phyloP scores from a whole-genome alignment of 1,140 invertebrate genomes.

The Ruditapes philippinarum region DNA sequence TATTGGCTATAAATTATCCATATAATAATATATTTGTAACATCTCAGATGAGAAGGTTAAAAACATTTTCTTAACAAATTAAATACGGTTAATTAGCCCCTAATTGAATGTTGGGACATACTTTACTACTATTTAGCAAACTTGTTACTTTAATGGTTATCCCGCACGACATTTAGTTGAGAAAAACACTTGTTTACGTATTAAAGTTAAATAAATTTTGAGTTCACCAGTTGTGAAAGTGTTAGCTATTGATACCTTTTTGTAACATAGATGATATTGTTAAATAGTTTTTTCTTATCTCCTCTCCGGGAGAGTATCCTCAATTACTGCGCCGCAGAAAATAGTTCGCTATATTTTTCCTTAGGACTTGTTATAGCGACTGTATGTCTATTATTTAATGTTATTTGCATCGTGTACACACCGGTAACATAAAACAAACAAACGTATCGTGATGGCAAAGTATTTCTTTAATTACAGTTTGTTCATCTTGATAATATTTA shows the following conservation, averaged over 20 bases:
- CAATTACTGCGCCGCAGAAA: background rate
- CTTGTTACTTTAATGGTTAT: background rate
- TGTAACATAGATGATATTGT: background rate
- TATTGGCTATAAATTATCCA: background rate
- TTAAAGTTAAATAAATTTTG: background rate
- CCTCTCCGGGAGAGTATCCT: background rate
- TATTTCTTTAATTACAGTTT: background rate
- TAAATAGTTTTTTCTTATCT: background rate
- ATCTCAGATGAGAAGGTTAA: background rate
- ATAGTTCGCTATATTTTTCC: background rate
- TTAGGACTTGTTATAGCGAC: background rate
- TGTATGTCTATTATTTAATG: background rate
- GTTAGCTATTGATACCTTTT: background rate
- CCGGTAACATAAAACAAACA: slow-evolving; percentile 4
- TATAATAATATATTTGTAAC: background rate
- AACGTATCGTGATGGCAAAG: background rate
- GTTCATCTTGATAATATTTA: background rate
- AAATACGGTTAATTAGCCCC: slow-evolving; percentile 1
- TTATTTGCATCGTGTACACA: background rate
- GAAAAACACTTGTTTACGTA: background rate
- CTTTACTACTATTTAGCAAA: background rate
- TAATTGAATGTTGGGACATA: slow-evolving; percentile 37
- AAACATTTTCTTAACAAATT: slow-evolving; percentile 5
- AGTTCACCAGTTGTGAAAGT: background rate
- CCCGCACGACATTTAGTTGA: background rate